phyloP scores from a whole-genome alignment of 1,140 invertebrate genomes.

The Limonius californicus region DNA sequence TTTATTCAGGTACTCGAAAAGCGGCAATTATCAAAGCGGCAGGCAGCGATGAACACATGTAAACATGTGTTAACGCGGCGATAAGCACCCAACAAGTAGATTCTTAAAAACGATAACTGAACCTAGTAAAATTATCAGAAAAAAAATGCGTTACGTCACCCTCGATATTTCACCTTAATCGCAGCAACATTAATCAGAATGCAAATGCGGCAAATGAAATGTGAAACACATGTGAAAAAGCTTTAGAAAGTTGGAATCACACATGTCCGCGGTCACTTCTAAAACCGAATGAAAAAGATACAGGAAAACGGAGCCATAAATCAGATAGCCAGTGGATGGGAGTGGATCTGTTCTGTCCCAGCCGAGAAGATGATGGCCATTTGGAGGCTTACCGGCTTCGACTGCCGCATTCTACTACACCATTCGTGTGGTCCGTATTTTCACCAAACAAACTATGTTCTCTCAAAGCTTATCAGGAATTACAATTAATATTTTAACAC shows the following conservation, averaged over 20 bases:
- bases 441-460: not conserved
- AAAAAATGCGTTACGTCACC: no score
- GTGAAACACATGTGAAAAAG: no score
- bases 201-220: no score
- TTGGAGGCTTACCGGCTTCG: conserved; percentile 21
- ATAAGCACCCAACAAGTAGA: conserved; percentile 1
- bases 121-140: no score
- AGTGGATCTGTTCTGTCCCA: conserved; percentile 20
- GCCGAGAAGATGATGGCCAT: conserved; percentile 26
- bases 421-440: conserved; percentile 3
- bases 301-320: conserved; percentile 20
- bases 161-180: no score
- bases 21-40: conserved; percentile 5
- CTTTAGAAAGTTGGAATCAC: not conserved
- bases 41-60: conserved; percentile 10
- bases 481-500: no score
- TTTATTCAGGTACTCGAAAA: conserved; percentile 2
- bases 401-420: conserved; percentile 7
- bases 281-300: conserved; percentile 10
- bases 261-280: conserved; percentile 3
- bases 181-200: no score
- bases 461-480: not conserved
- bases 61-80: not conserved
- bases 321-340: conserved; percentile 23
- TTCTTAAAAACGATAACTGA: not conserved